A percentile compares a stretch with the other conserved stretches of the same genome.
Conservation (phyloP, 2,113 vertebrate species). For the Fulica atra region DNA sequence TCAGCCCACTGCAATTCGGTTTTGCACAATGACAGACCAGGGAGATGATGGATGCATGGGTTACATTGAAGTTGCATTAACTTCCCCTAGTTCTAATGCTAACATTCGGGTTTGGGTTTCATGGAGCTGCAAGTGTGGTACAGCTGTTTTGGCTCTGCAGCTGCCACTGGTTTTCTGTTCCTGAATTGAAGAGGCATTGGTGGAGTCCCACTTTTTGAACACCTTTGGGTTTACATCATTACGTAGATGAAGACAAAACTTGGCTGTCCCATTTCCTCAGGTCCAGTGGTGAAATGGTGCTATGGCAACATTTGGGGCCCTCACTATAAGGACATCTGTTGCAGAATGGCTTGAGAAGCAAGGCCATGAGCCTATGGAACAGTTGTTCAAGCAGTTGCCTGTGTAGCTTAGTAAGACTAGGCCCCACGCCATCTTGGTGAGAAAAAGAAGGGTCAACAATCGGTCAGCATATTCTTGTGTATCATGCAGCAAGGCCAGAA, state of each 20-base stretch:
- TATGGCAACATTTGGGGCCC: not conserved
- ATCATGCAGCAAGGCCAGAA: no score
- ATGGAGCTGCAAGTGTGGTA: not conserved
- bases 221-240: not conserved
- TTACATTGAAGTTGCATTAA: not conserved
- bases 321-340: no score
- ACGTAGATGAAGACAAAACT: not conserved
- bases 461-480: no score
- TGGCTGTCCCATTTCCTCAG: not conserved
- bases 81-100: not conserved
- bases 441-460: no score
- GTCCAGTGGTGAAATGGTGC: not conserved
- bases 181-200: fast-evolving
- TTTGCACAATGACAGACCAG: not conserved
- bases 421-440: no score
- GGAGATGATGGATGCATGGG: not conserved
- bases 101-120: not conserved
- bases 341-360: no score
- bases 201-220: not conserved
- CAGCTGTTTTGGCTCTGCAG: not conserved
- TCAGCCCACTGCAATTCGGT: not conserved
- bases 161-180: not conserved
- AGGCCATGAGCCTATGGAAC: no score
- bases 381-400: no score
- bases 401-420: no score